Conservation (phyloP, 2,888 invertebrate species). For the Atherix ibis region DNA sequence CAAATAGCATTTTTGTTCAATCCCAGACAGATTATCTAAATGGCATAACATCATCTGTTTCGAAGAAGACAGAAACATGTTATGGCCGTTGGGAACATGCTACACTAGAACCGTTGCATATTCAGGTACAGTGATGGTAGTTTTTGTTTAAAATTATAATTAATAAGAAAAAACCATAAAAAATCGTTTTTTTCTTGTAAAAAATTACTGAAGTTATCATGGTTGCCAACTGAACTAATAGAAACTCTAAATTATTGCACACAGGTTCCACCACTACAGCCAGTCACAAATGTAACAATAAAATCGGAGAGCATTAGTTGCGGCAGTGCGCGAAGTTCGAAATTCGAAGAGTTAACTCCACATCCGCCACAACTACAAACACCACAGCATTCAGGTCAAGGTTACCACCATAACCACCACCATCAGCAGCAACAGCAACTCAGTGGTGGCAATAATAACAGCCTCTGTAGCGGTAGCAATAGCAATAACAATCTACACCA, state of each 20-base stretch:
- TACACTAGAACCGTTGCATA: slow-evolving; percentile 15
- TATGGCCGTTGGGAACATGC: slow-evolving; percentile 15
- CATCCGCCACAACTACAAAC: slow-evolving; percentile 3
- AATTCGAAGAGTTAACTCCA: slow-evolving; percentile 9
- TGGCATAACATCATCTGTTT: slow-evolving; percentile 12
- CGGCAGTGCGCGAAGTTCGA: slow-evolving; percentile 10
- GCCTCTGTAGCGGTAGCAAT: no score
- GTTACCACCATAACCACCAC: slow-evolving; percentile 5
- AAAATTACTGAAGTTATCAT: no score
- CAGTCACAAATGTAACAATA: slow-evolving; percentile 13
- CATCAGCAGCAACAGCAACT: slow-evolving; percentile 4
- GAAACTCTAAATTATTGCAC: no score
- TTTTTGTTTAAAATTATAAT: background rate
- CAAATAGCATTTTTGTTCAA: slow-evolving; percentile 16
- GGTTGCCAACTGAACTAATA: no score
- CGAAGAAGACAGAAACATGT: slow-evolving; percentile 15
- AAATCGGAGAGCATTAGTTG: slow-evolving; percentile 15
- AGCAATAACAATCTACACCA: slow-evolving; percentile 4
- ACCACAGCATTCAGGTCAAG: slow-evolving; percentile 5
- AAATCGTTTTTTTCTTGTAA: no score
- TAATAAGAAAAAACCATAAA: no score
- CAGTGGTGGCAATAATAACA: no score
- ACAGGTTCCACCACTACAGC: slow-evolving; percentile 11
- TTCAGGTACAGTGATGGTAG: slow-evolving; percentile 12
- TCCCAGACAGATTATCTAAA: slow-evolving; percentile 15